Evolutionary conservation across 2,797 vertebrate genomes (phyloP), one percentile per base, ranked within the genome.

Genomic region (Lithobates sylvaticus): DNA sequence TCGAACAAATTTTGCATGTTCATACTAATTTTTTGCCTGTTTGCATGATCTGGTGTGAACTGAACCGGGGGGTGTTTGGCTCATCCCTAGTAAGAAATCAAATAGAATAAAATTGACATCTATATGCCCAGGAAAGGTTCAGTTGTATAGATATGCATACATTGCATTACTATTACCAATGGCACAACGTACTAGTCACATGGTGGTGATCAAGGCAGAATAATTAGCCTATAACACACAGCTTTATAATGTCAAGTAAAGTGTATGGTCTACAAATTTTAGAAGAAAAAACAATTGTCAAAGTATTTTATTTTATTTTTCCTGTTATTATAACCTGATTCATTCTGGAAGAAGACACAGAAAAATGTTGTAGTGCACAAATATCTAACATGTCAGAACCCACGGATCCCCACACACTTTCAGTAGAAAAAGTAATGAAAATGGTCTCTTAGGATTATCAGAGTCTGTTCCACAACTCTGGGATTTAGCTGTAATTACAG

Each of bases 401-500:
- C 27, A 67, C 44, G 27, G 29, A 42, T 50, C 32, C n/a, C 64
- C 16, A 15, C 29, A 67, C 54, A 21, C n/a, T 29, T 65, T 64
- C 32, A 9, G 34, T 0, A 78, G 32, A 71, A 61, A 84, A 23
- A 27, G 54, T n/a, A 68, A 78, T 84, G n/a, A 61, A 77, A 58
- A 77, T 15, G 10, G 27, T 58, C 23, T 61, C 54, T 26, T 29
- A 47, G 42, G 64, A 34, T 76, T 77, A 77, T 61, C 9, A 12
- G 26, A 42, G 44, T 68, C 13, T 39, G 12, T 69, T 76, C 5
- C 44, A 50, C 12, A 58, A 76, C 18, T 27, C 58, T 75, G 18
- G 39, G 61, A 15, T 76, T 68, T 76, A 58, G 6, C 23, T 70
- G 64, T 39, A 84, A 84, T 78, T 84, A 77, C 32, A 77, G 61